Percentiles rank a stretch among this genome's conserved stretches.
Evolutionary conservation across 2,888 invertebrate species (phyloP).

Genomic region (Macropis europaea): DNA sequence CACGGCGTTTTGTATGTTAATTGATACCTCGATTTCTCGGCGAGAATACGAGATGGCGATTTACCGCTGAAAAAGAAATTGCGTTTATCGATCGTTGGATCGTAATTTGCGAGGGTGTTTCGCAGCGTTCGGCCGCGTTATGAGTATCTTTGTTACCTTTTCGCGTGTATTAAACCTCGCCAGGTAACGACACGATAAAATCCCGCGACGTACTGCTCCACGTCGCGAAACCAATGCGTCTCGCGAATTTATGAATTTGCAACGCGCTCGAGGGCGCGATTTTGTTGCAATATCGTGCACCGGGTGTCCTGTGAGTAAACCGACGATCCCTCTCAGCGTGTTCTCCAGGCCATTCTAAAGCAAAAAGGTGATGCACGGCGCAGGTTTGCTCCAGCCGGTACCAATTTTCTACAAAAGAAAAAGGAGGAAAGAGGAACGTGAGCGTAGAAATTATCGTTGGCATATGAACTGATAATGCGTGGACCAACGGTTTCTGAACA

Average conservation of each 20-base stretch:
- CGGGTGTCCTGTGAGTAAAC: too few species aligned
- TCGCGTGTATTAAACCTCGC: neutral
- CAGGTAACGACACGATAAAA: neutral
- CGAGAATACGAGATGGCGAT: neutral
- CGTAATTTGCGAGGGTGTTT: constrained; percentile 4
- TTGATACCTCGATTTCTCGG: neutral
- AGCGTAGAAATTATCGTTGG: too few species aligned
- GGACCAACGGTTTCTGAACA: too few species aligned
- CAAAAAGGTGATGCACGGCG: too few species aligned
- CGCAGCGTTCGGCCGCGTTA: neutral
- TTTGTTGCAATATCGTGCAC: too few species aligned
- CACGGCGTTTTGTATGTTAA: constrained; percentile 21
- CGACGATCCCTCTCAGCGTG: too few species aligned
- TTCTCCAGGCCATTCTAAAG: too few species aligned
- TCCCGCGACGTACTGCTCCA: neutral
- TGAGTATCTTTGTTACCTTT: neutral
- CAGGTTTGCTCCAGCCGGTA: too few species aligned
- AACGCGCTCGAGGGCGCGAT: neutral
- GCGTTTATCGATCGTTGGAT: neutral
- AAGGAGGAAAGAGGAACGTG: too few species aligned
- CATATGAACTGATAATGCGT: too few species aligned
- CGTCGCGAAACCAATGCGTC: neutral
- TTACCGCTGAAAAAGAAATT: neutral
- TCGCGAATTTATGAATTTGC: neutral
- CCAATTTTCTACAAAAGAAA: too few species aligned